phyloP scores from a whole-genome alignment of 2,888 invertebrate species.

The Noctua fimbriata region DNA sequence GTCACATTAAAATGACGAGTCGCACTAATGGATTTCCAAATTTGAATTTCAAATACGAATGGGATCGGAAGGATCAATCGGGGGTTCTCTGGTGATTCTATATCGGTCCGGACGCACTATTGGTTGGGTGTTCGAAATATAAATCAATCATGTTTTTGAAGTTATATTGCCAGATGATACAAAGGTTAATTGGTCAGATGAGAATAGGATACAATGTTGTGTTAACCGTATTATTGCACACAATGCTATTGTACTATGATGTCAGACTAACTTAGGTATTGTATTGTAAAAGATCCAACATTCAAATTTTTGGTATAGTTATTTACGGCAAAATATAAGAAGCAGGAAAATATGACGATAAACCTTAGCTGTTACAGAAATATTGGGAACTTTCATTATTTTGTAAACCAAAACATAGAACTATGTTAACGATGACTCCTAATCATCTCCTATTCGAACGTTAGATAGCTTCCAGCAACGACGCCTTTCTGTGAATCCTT shows the following conservation, averaged over 20 bases:
- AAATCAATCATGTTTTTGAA: slow-evolving; percentile 58
- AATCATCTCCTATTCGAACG: too few relatives aligned
- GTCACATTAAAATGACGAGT: slow-evolving; percentile 90
- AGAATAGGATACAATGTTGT: neutral
- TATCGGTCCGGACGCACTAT: slow-evolving; percentile 44
- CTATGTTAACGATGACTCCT: neutral
- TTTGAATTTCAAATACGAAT: slow-evolving; percentile 88
- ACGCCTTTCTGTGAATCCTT: neutral
- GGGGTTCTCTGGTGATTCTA: slow-evolving; percentile 62
- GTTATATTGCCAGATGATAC: slow-evolving; percentile 23
- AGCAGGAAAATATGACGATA: neutral
- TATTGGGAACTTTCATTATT: neutral
- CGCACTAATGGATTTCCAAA: slow-evolving; percentile 89
- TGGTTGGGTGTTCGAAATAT: slow-evolving; percentile 51
- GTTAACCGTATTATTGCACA: neutral
- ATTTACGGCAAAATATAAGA: neutral
- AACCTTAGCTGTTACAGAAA: neutral
- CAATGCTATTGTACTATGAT: neutral
- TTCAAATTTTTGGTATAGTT: neutral
- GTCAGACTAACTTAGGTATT: neutral
- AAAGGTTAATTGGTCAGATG: slow-evolving; percentile 18
- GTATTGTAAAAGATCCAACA: neutral
- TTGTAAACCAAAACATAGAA: neutral
- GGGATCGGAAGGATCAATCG: slow-evolving; percentile 82
- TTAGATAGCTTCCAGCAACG: neutral